Evolutionary conservation across 1,140 invertebrate species (phyloP).

Genomic region (Tetragonula clypearis): DNA sequence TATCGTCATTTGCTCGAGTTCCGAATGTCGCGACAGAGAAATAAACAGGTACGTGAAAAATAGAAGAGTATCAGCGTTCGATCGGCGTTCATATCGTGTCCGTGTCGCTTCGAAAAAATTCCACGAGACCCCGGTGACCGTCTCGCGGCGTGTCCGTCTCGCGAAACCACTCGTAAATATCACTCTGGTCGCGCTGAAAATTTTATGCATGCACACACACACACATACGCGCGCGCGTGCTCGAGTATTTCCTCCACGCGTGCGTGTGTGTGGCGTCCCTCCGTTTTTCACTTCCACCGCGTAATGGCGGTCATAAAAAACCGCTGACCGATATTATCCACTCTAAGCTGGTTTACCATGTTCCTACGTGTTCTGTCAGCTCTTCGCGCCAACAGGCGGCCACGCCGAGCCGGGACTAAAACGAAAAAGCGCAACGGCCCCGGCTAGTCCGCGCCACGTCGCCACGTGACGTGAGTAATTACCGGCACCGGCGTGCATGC

Average conservation of each 20-base stretch:
- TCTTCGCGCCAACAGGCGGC: constrained; percentile 47
- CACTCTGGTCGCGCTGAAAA: constrained; percentile 10
- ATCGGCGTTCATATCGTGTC: background rate
- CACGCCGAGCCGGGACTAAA: constrained; percentile 7
- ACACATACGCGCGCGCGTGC: background rate
- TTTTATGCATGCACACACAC: constrained; percentile 19
- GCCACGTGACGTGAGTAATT: constrained; percentile 60
- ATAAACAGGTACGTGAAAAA: background rate
- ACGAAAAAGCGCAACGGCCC: constrained; percentile 10
- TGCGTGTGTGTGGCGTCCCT: background rate
- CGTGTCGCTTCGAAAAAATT: background rate
- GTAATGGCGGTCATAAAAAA: constrained; percentile 53
- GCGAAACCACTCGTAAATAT: constrained; percentile 18
- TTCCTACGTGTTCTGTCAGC: constrained; percentile 46
- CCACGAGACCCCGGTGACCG: background rate
- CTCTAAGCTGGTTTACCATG: constrained; percentile 47
- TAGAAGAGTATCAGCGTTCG: background rate
- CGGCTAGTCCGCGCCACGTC: constrained; percentile 9
- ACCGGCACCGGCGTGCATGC: constrained; percentile 30
- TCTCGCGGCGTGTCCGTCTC: background rate
- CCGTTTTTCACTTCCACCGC: constrained; percentile 30
- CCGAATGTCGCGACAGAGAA: too few species aligned
- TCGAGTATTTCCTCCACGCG: background rate
- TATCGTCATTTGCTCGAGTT: background rate
- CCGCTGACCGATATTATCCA: constrained; percentile 57